Conservation (phyloP, 2,113 vertebrate species). For the Pomatorhinus ruficollis region DNA sequence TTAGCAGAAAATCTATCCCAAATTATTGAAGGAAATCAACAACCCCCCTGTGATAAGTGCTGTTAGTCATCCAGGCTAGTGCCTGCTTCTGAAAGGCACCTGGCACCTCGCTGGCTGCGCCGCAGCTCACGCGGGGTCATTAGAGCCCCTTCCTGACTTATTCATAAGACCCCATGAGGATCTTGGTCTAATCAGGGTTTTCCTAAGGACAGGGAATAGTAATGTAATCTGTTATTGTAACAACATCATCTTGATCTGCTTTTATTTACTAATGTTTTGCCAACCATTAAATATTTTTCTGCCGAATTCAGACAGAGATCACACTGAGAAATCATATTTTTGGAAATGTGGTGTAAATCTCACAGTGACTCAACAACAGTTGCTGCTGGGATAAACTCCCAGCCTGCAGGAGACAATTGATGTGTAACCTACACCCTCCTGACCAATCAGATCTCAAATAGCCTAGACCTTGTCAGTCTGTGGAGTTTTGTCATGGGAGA, state of each 20-base stretch:
- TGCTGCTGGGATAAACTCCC: not conserved
- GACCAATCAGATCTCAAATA: not conserved
- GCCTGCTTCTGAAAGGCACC: not conserved
- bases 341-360: not conserved
- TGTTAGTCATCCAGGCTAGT: not conserved
- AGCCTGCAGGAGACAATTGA: not conserved
- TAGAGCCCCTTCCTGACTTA: slow-evolving; percentile 53
- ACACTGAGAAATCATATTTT: not conserved
- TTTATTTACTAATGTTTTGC: slow-evolving; percentile 64
- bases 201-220: slow-evolving; percentile 30
- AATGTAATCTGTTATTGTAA: slow-evolving; percentile 57
- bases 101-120: not conserved
- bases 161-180: slow-evolving; percentile 27
- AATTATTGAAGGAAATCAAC: not conserved
- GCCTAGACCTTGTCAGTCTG: not conserved
- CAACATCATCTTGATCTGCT: slow-evolving; percentile 49
- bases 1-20: not conserved
- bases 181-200: slow-evolving; percentile 44
- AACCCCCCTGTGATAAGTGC: not conserved
- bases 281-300: slow-evolving; percentile 28
- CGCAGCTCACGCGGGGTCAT: not conserved
- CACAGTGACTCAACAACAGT: not conserved
- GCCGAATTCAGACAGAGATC: not conserved
- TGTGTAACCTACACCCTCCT: not conserved
- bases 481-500: not conserved